phyloP scores from a whole-genome alignment of 2,888 invertebrate species.

The Euplexia lucipara region DNA sequence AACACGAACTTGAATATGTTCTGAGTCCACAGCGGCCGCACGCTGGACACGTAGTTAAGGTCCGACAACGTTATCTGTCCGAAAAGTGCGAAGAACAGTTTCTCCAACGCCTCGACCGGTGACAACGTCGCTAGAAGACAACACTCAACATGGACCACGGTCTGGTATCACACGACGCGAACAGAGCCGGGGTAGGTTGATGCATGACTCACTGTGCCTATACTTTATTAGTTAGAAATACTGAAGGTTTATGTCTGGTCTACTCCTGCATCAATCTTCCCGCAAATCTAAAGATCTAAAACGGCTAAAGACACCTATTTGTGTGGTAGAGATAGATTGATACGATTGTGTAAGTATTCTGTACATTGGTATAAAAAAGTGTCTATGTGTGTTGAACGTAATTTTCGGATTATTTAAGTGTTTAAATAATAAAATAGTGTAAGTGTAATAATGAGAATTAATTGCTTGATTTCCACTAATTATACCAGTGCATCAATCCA shows the following conservation, averaged over 20 bases:
- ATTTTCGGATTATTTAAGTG: constrained; percentile 28
- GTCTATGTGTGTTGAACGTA: constrained; percentile 45
- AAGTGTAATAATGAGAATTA: constrained; percentile 46
- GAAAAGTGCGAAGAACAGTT: constrained; percentile 99
- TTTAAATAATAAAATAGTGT: constrained; percentile 45
- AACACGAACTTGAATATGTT: constrained; percentile 97
- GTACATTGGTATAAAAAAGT: constrained; percentile 66
- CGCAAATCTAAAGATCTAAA: constrained; percentile 74
- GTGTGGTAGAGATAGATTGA: constrained; percentile 81
- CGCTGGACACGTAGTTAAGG: constrained; percentile 93
- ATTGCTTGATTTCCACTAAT: constrained; percentile 50
- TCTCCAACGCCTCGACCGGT: constrained; percentile 98
- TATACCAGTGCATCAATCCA: constrained; percentile 82
- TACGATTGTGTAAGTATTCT: constrained; percentile 66
- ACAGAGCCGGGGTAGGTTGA: constrained; percentile 78
- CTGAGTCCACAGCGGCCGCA: constrained; percentile 95
- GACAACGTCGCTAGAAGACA: constrained; percentile 95
- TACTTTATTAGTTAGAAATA: constrained; percentile 20
- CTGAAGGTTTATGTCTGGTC: constrained; percentile 16
- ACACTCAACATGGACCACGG: constrained; percentile 86
- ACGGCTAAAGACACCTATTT: constrained; percentile 77
- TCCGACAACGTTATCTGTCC: constrained; percentile 97
- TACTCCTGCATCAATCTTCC: constrained; percentile 78
- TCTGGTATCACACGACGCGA: constrained; percentile 73
- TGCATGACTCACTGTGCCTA: constrained; percentile 62